A percentile compares a stretch with the other conserved stretches of the same genome.
These are phyloP conservation scores for Melanchra persicariae DNA, from an alignment of 2,888 invertebrate genomes.

Conservation along the genomic window DNA sequence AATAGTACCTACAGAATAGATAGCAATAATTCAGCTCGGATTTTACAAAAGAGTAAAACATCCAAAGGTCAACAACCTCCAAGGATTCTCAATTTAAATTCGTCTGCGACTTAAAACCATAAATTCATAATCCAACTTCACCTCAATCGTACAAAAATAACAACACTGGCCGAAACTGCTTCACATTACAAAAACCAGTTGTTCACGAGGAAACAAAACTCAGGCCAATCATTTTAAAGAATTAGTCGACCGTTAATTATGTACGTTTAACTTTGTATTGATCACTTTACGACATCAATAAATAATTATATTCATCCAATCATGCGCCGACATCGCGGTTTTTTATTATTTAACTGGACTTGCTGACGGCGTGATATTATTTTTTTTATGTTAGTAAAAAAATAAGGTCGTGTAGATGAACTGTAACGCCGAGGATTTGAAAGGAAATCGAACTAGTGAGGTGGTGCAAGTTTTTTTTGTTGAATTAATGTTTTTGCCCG, in stretches of 20 bases:
- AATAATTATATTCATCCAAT: slow-evolving; percentile 69
- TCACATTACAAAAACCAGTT: slow-evolving; percentile 55
- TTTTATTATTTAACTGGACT: slow-evolving; percentile 70
- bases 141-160: slow-evolving; percentile 42
- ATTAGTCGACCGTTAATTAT: slow-evolving; percentile 68
- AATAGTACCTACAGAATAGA: not conserved
- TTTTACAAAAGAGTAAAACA: not conserved
- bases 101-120: slow-evolving; percentile 43
- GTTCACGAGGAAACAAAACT: slow-evolving; percentile 51
- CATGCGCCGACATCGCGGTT: slow-evolving; percentile 66
- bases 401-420: slow-evolving; percentile 55
- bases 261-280: slow-evolving; percentile 69
- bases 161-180: slow-evolving; percentile 32
- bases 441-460: slow-evolving; percentile 31
- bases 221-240: slow-evolving; percentile 65
- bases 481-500: not conserved
- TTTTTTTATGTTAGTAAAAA: slow-evolving; percentile 59
- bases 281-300: slow-evolving; percentile 70
- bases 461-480: slow-evolving; percentile 12
- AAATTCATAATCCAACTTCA: slow-evolving; percentile 48
- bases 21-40: not conserved
- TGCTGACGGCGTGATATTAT: slow-evolving; percentile 58
- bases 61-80: slow-evolving; percentile 39
- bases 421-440: slow-evolving; percentile 38
- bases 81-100: slow-evolving; percentile 54